A percentile compares a stretch with the other conserved stretches of the same genome.
Conservation (phyloP, 2,113 vertebrate species). For the Promerops cafer region DNA sequence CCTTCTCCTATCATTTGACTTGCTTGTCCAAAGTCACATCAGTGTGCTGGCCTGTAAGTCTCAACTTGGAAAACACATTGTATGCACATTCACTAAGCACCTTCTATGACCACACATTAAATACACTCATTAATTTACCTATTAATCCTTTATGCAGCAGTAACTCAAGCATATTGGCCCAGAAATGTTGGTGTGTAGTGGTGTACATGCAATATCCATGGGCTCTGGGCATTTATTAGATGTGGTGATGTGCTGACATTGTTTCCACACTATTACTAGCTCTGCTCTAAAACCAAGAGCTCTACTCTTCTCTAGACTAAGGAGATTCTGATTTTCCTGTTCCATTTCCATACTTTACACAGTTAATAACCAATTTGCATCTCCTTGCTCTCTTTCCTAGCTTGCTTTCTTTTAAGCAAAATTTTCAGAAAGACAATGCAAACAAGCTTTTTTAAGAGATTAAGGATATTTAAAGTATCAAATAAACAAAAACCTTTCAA, state of each 20-base stretch:
- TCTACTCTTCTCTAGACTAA: not conserved
- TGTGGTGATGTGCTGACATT: not conserved
- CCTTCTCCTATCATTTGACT: not conserved
- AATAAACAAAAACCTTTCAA: not conserved
- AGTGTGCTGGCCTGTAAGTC: not conserved
- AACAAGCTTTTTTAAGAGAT: not conserved
- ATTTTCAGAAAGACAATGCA: not conserved
- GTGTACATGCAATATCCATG: not conserved
- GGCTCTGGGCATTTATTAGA: not conserved
- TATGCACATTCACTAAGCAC: not conserved
- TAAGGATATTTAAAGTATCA: not conserved
- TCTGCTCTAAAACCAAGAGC: not conserved
- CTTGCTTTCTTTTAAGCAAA: not conserved
- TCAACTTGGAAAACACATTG: not conserved
- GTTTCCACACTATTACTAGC: not conserved
- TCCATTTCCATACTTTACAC: not conserved
- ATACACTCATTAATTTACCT: not conserved
- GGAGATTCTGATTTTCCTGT: not conserved
- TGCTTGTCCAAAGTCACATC: not conserved
- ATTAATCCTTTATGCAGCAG: not conserved
- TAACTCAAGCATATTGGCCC: not conserved
- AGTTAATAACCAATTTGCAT: not conserved
- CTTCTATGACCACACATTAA: not conserved
- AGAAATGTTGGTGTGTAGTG: not conserved
- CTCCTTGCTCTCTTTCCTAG: not conserved